A percentile compares a stretch with the other conserved stretches of the same genome.
phyloP scores from a whole-genome alignment of 2,113 vertebrate genomes.

The Budorcas taxicolor region DNA sequence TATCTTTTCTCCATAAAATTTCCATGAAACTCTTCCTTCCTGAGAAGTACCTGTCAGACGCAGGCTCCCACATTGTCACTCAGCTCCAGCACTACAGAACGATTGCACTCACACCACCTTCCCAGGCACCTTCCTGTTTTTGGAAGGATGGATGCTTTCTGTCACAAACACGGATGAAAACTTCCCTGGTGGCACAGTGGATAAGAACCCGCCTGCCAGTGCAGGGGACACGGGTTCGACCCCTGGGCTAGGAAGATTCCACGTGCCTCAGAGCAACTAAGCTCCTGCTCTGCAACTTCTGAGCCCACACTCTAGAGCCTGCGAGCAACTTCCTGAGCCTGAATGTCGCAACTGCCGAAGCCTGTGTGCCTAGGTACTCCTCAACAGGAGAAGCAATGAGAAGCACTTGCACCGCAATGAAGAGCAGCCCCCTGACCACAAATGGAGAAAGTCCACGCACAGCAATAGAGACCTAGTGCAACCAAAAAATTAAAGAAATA shows the following conservation, averaged over 20 bases:
- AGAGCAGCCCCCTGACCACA: not conserved
- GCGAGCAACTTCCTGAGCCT: not conserved
- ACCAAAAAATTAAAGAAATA: not conserved
- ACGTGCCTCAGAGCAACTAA: not conserved
- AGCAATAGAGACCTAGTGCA: not conserved
- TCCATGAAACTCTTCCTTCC: not conserved
- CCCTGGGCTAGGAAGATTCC: not conserved
- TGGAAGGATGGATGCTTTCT: not conserved
- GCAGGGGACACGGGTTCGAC: not conserved
- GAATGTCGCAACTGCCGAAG: not conserved
- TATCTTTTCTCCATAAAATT: not conserved
- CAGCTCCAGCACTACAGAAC: not conserved
- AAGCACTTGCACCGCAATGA: not conserved
- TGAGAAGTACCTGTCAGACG: not conserved
- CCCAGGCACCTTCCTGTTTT: not conserved
- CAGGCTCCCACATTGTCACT: not conserved
- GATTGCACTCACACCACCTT: accelerated
- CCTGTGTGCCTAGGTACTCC: not conserved
- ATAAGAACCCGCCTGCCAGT: not conserved
- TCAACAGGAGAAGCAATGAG: not conserved
- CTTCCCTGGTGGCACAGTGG: not conserved
- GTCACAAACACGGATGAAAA: not conserved
- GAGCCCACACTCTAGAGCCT: not conserved
- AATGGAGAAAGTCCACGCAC: not conserved
- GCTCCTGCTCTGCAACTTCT: not conserved